A percentile compares a stretch with the other conserved stretches of the same genome.
Conservation (phyloP, 2,113 vertebrate genomes). For the Pollimyrus isidori region DNA sequence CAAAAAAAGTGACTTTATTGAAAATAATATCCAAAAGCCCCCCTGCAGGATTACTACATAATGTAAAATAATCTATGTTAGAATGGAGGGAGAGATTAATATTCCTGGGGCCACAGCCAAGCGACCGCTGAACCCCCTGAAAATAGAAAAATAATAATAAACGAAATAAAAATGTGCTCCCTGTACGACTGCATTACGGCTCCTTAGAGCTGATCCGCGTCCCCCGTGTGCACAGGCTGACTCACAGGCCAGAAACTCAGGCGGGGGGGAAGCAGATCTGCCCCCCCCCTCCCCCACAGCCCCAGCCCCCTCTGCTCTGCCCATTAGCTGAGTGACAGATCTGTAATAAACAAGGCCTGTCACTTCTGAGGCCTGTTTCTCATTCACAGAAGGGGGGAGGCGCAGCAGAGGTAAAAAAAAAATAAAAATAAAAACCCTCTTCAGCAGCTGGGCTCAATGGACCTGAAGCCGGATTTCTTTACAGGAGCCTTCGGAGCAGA, state of each 20-base stretch:
- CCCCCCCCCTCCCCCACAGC: not conserved
- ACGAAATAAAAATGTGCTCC: not conserved
- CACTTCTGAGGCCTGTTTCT: conserved; percentile 65
- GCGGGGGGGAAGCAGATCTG: not conserved
- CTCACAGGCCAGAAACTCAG: not conserved
- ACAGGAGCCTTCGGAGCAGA: conserved; percentile 49
- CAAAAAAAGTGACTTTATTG: not conserved
- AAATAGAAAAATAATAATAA: not conserved
- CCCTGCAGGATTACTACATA: not conserved
- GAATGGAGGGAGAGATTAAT: not conserved
- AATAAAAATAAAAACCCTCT: not conserved
- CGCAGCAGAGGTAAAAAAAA: conserved; percentile 3
- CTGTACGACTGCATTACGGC: not conserved
- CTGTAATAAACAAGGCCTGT: conserved; percentile 72
- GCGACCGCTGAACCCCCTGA: not conserved
- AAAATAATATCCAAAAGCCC: not conserved
- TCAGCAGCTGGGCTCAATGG: conserved; percentile 56
- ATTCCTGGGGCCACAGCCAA: conserved; percentile 12
- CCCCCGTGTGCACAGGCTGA: not conserved
- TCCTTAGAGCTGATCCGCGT: not conserved
- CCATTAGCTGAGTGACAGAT: conserved; percentile 70
- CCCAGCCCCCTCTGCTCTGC: conserved; percentile 49
- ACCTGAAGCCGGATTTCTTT: conserved; percentile 63
- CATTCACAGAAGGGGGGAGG: conserved; percentile 59
- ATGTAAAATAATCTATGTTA: not conserved